Percentiles rank a stretch among this genome's conserved stretches.
These are phyloP conservation scores for Oophaga pumilio DNA, from an alignment of 2,113 vertebrate species.

Conservation along the genomic window DNA sequence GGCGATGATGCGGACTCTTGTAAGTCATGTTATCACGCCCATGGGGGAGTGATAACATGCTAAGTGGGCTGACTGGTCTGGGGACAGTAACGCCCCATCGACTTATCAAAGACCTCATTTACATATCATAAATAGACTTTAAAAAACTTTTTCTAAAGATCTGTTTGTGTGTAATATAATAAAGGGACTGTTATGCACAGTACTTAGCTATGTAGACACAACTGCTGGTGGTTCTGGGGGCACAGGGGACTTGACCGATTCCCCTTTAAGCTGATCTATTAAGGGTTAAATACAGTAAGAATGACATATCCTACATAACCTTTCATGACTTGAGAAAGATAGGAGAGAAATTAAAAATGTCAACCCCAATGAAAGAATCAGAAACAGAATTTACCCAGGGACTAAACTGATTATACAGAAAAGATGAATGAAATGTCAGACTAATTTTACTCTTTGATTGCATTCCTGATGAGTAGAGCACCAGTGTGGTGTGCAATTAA, in stretches of 20 bases:
- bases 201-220: no score
- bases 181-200: no score
- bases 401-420: constrained; percentile 54
- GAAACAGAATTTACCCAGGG: constrained; percentile 43
- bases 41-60: no score
- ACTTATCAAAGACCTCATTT: no score
- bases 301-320: constrained; percentile 23
- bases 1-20: no score
- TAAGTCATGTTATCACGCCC: no score
- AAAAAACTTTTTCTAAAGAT: no score
- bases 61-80: no score
- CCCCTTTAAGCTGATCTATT: not conserved
- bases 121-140: no score
- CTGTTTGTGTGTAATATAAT: no score
- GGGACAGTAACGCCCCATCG: no score
- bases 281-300: constrained; percentile 29
- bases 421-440: constrained; percentile 55
- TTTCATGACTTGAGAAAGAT: constrained; percentile 40
- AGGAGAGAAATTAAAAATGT: constrained; percentile 50
- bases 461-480: constrained; percentile 48
- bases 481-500: constrained; percentile 47
- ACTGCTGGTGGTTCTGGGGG: no score
- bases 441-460: constrained; percentile 59
- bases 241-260: not conserved
- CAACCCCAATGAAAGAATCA: constrained; percentile 34